Base-by-base conservation (phyloP, 2,113 vertebrate species). In the Rhagologus leucostigma region DNA sequence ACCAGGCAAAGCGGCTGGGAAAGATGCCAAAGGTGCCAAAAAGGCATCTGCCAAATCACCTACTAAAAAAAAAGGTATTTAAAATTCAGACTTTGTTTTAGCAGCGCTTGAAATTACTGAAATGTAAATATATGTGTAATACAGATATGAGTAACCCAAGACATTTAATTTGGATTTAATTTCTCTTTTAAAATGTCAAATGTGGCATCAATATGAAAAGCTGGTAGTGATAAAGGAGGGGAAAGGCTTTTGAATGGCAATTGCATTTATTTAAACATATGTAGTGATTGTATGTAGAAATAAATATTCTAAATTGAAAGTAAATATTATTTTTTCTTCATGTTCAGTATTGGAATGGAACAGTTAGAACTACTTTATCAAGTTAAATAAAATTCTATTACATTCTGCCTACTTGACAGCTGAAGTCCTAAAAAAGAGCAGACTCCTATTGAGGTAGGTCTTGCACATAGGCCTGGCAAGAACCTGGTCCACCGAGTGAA, bases 51-150 rank as follows among this genome's bases (percentile, higher is more conserved):
- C 84, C n/a, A 98, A 97, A 44, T 24, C 92, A 64, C 32, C 95
- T 24, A 52, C 95, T 17, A 98, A 97, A 78, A 96, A 87, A 89
- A 98, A 98, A 98, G 98, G 98, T 98, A 98, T 86, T 87, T 93
- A 37, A 78, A 95, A 84, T 64, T 11, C 27, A 59, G 55, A 8
- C 17, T 92, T 86, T 90, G 42, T 89, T 91, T 85, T 67, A 63
- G 12, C 27, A 52, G 29, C 86, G 16, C 27, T 82, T 85, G 47
- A 91, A 76, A 67, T 84, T 67, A 55, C 35, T 77, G 37, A 77
- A 79, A 39, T 59, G 24, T 80, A 73, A 91, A 59, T 77, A n/a
- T 30, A 19, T 73, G n/a, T 50, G 8, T 63, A 62, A 42, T 67
- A 18, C 8, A 69, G 35, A 78, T 71, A 74, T 29, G 1, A 71